Evolutionary conservation across 2,888 invertebrate species (phyloP), one percentile per base, ranked within the genome.

Genomic region (Polyploca ridens): DNA sequence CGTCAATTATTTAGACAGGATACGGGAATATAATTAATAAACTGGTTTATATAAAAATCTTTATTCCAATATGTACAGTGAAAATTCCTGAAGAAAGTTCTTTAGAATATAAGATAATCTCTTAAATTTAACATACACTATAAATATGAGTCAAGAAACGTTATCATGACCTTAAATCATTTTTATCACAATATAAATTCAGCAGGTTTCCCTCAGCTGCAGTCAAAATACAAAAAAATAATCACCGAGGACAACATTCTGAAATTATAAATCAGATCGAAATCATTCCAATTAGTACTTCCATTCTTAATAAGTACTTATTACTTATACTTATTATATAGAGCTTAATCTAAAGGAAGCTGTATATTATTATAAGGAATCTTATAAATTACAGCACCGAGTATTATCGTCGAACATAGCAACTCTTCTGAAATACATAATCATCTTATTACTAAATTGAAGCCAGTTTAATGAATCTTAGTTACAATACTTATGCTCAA

Each of bases 161-260:
- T 54, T 54, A n/a, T 19, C 16, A 16, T 19, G 7, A 19, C 10
- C 11, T 62, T 63, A 61, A 66, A 68, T 67, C 27, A 63, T 66
- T 64, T 75, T 78, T 85, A 87, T 87, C 86, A 90, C 87, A 85
- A 90, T 94, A 94, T 90, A 94, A 83, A 87, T 87, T 93, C 94
- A 94, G 94, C 81, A 94, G 93, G 92, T 77, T 87, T 87, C 87
- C 93, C 93, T 94, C 93, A 91, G 83, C 68, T 64, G 54, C 16
- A 3, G 19, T 27, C n/a, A n/a, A 35, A 38, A 33, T 62, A 58
- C 60, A 67, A 46, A 54, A 46, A 54, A 54, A 33, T 62, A 14
- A 44, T n/a, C 58, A 68, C 81, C 89, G 93, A 93, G 94, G 92
- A 90, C 73, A 84, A 86, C 93, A 83, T 94, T 91, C 93, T 93